Evolutionary conservation across 23 tunicate species (phyloP).

Genomic region (Aplidium turbinatum): DNA sequence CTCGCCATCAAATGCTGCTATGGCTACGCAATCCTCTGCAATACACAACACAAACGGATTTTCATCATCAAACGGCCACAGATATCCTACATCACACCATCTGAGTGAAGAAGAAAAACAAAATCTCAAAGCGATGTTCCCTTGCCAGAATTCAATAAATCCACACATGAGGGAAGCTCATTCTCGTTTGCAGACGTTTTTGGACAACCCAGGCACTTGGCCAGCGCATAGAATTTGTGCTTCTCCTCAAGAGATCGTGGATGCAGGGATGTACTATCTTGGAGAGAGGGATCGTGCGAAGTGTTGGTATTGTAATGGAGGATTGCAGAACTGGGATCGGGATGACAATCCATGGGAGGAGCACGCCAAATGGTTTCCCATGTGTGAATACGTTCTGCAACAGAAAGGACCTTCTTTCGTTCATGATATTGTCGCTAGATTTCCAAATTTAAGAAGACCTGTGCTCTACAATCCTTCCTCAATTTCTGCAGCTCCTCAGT

Average conservation of each 20-base stretch:
- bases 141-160: conserved; percentile 26
- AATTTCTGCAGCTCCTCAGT: too few species aligned
- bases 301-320: conserved; percentile 72
- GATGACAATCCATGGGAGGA: conserved; percentile 46
- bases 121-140: too few species aligned
- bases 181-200: conserved; percentile 29
- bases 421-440: conserved; percentile 13
- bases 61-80: too few species aligned
- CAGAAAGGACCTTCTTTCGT: conserved; percentile 33
- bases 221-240: conserved; percentile 40
- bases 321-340: conserved; percentile 51
- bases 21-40: too few species aligned
- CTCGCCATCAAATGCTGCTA: too few species aligned
- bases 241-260: conserved; percentile 27
- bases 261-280: conserved; percentile 41
- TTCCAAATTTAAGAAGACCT: conserved; percentile 35
- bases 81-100: too few species aligned
- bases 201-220: conserved; percentile 4
- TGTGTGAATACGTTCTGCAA: conserved; percentile 43
- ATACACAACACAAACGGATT: too few species aligned
- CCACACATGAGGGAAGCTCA: conserved; percentile 38
- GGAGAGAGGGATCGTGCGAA: conserved; percentile 50
- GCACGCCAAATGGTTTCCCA: conserved; percentile 76
- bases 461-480: conserved; percentile 8
- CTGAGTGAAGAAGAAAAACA: too few species aligned